A percentile compares a stretch with the other conserved stretches of the same genome.
Evolutionary conservation across 30 jellyfish, hydroid and myxozoan genomes (phyloP).

Genomic region (Pelagia noctiluca): DNA sequence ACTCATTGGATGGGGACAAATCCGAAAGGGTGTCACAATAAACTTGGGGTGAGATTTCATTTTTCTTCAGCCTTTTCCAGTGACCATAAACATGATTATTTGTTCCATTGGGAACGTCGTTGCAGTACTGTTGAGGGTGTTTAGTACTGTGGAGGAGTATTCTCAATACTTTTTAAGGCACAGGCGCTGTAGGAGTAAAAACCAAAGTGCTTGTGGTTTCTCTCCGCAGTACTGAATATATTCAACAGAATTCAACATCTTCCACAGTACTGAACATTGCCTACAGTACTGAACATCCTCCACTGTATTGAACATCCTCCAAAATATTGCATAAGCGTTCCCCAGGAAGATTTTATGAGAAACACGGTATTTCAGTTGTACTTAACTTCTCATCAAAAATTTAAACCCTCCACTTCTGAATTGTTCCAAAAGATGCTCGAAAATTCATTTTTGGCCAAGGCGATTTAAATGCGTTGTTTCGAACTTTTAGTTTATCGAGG

Average conservation of each 20-base stretch:
- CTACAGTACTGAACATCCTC: too few species aligned
- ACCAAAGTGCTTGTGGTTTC: too few species aligned
- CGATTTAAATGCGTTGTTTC: background rate
- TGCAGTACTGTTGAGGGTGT: background rate
- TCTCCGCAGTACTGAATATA: too few species aligned
- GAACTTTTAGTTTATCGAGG: background rate
- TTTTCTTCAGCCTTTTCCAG: background rate
- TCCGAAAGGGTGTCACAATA: slow-evolving; percentile 97
- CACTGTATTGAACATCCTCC: too few species aligned
- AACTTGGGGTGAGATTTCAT: slow-evolving; percentile 56
- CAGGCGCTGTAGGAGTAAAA: background rate
- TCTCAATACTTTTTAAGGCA: background rate
- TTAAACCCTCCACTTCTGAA: background rate
- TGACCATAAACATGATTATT: too few species aligned
- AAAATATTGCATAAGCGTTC: too few species aligned
- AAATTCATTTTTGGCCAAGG: background rate
- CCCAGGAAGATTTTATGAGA: too few species aligned
- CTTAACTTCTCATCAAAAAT: background rate
- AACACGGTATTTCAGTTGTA: background rate
- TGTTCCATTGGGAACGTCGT: too few species aligned
- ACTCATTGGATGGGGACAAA: slow-evolving; percentile 99
- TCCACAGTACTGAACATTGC: too few species aligned
- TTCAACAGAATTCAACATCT: too few species aligned
- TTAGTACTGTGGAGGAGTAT: background rate
- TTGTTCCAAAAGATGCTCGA: background rate